Percentiles rank a stretch among this genome's conserved stretches.
These are phyloP conservation scores for Dolomedes plantarius DNA, from an alignment of 2,888 invertebrate genomes.

Conservation along the genomic window DNA sequence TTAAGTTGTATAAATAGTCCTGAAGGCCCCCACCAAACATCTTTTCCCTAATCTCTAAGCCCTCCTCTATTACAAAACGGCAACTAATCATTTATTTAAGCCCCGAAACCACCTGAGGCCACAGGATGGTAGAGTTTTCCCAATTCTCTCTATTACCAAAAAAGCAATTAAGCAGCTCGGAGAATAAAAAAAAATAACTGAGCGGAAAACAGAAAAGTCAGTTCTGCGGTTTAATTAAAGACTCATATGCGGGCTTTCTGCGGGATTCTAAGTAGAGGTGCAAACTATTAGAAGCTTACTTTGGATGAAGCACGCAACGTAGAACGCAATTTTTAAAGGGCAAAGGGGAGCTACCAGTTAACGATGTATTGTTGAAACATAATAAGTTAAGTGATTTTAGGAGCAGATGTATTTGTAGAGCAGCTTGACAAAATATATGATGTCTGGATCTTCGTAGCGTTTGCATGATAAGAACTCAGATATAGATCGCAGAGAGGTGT, in stretches of 20 bases:
- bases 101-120: background rate
- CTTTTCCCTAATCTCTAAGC: background rate
- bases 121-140: background rate
- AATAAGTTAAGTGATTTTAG: slow-evolving; percentile 8
- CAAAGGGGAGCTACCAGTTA: slow-evolving; percentile 14
- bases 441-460: background rate
- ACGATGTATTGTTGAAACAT: slow-evolving; percentile 14
- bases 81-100: background rate
- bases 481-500: background rate
- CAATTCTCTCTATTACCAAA: background rate
- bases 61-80: background rate
- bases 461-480: background rate
- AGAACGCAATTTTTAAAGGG: background rate
- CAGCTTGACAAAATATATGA: background rate
- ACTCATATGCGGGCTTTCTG: slow-evolving; percentile 12
- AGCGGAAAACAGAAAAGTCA: background rate
- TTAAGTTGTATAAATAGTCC: background rate
- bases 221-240: background rate
- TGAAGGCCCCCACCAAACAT: background rate
- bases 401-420: background rate
- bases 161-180: background rate
- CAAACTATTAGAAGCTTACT: slow-evolving; percentile 4
- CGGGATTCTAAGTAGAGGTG: background rate
- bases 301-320: background rate
- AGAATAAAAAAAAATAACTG: background rate